Conservation (phyloP, 1,140 invertebrate genomes). For the Venturia canescens region DNA sequence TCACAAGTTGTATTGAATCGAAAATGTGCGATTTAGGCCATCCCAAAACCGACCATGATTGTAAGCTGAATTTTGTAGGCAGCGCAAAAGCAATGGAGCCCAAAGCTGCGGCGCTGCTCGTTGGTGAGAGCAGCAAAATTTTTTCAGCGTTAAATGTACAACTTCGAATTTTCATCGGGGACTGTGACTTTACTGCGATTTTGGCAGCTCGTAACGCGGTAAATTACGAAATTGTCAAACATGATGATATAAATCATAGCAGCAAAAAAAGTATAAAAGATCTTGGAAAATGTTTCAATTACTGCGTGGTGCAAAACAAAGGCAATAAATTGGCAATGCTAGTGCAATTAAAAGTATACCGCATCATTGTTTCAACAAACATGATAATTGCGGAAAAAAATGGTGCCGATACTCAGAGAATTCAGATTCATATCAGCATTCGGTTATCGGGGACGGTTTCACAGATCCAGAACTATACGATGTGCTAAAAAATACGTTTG, state of each 20-base stretch:
- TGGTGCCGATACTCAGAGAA: slow-evolving; percentile 46
- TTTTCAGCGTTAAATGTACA: slow-evolving; percentile 31
- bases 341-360: slow-evolving; percentile 50
- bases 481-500: slow-evolving; percentile 43
- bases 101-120: neutral
- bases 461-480: slow-evolving; percentile 43
- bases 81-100: slow-evolving; percentile 44
- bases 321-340: slow-evolving; percentile 38
- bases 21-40: slow-evolving; percentile 33
- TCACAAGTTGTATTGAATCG: slow-evolving; percentile 32
- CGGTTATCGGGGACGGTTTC: slow-evolving; percentile 48
- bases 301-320: slow-evolving; percentile 51
- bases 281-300: slow-evolving; percentile 47
- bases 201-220: neutral
- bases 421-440: slow-evolving; percentile 49
- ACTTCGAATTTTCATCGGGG: slow-evolving; percentile 42
- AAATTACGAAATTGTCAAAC: slow-evolving; percentile 44
- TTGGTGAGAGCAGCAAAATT: slow-evolving; percentile 8
- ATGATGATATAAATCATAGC: slow-evolving; percentile 18
- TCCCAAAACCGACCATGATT: slow-evolving; percentile 34
- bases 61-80: slow-evolving; percentile 35
- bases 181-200: slow-evolving; percentile 40
- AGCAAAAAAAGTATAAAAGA: neutral
- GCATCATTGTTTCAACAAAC: slow-evolving; percentile 50
- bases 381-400: slow-evolving; percentile 40